Percentiles rank a stretch among this genome's conserved stretches.
phyloP scores from a whole-genome alignment of 2,113 vertebrate species.

The Condylura cristata region DNA sequence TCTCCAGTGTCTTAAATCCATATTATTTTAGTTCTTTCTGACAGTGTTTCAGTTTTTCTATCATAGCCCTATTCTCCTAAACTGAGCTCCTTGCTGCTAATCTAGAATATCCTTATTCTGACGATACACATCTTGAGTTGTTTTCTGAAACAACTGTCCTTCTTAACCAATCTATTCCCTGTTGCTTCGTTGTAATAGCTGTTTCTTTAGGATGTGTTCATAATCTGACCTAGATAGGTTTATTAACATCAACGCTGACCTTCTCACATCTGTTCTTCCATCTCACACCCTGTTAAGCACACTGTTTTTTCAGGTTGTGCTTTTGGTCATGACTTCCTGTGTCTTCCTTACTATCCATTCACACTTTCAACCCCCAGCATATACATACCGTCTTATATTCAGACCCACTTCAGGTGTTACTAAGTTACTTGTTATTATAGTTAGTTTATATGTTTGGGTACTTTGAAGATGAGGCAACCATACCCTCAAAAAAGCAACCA shows the following conservation, averaged over 20 bases:
- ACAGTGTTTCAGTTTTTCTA: background rate
- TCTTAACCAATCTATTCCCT: background rate
- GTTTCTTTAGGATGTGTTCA: background rate
- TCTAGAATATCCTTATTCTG: background rate
- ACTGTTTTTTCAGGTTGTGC: slow-evolving; percentile 20
- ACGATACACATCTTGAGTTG: background rate
- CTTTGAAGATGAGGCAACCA: slow-evolving; percentile 19
- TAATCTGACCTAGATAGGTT: slow-evolving; percentile 17
- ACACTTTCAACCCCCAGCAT: background rate
- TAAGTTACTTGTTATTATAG: slow-evolving; percentile 12
- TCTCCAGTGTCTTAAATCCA: background rate
- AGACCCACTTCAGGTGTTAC: slow-evolving; percentile 14
- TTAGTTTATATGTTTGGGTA: background rate
- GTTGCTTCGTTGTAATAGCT: background rate
- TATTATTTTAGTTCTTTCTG: slow-evolving; percentile 32
- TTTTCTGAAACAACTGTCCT: slow-evolving; percentile 23
- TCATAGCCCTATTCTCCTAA: slow-evolving; percentile 16
- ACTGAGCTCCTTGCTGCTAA: background rate
- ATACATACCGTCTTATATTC: background rate
- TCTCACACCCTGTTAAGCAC: background rate
- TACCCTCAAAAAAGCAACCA: slow-evolving; percentile 18
- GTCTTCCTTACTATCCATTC: background rate
- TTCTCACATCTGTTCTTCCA: background rate
- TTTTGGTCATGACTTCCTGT: slow-evolving; percentile 45
- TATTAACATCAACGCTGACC: background rate